Evolutionary conservation across 2,797 vertebrate genomes (phyloP), one percentile per base, ranked within the genome.

Genomic region (Myoxocephalus aenaeus): DNA sequence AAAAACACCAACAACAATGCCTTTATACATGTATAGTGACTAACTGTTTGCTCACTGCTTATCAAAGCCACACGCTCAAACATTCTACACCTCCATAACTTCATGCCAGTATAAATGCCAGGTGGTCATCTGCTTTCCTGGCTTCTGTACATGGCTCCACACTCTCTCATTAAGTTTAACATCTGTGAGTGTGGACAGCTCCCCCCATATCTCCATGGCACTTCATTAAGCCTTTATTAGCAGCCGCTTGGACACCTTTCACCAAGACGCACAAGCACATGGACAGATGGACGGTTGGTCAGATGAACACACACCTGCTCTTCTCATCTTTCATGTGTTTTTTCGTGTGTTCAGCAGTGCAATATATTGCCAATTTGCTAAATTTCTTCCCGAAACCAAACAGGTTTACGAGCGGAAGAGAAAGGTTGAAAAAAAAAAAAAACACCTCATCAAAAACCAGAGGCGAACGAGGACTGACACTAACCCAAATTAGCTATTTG

Each of bases 141-240:
- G 66, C 80, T 79, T 64, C 66, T 80, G 61, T 61, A 64, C 53
- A 22, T 61, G 79, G 79, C 80, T 76, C 42, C 73, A 66, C 81
- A 78, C 75, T 62, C 75, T 70, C 89, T 94, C 91, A 94, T 94
- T 91, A 95, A 87, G 80, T 89, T 81, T 81, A 86, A 91, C 90
- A 93, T 92, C 89, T 93, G 89, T 87, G 89, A 85, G 76, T 10
- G 74, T 67, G 77, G 75, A 82, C 86, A 70, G 62, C 34, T 79
- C 83, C 70, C 79, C 86, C 81, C 77, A 81, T 73, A 75, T 84
- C 86, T 89, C 87, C 71, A 66, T 50, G 42, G 84, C 80, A 83
- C 89, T 92, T 92, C 89, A 93, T 92, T 91, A 92, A 67, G 58
- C 62, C 73, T 87, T 90, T 90, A 92, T 94, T 91, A 90, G 86